Conservation (phyloP, 1,140 invertebrate species). For the Eupristina koningsbergeri region DNA sequence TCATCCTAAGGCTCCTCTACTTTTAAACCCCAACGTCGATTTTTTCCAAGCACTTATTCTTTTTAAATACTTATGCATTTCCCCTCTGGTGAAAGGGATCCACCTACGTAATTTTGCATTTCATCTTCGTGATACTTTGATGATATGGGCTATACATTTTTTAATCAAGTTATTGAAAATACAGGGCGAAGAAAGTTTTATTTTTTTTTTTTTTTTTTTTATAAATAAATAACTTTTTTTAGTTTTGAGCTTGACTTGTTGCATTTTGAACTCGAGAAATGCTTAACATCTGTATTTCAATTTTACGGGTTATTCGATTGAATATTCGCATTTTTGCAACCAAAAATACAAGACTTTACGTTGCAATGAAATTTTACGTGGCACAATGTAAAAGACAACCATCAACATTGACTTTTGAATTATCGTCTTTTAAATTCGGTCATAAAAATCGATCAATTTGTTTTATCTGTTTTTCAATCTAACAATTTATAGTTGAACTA, state of each 20-base stretch:
- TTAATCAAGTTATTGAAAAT: slow-evolving; percentile 25
- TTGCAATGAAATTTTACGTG: too few relatives aligned
- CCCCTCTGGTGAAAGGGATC: too few relatives aligned
- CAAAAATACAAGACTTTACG: too few relatives aligned
- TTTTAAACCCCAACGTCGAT: neutral
- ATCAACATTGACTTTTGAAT: too few relatives aligned
- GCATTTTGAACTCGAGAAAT: neutral
- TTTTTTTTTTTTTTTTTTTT: neutral
- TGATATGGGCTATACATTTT: neutral
- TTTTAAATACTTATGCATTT: neutral
- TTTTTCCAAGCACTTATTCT: slow-evolving; percentile 23
- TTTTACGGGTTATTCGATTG: neutral
- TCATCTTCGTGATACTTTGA: slow-evolving; percentile 21
- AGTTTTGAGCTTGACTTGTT: neutral
- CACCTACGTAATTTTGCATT: too few relatives aligned
- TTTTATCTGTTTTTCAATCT: too few relatives aligned
- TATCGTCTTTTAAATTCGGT: too few relatives aligned
- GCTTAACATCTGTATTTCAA: neutral
- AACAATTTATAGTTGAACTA: too few relatives aligned
- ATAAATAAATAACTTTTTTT: neutral
- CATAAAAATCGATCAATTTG: too few relatives aligned
- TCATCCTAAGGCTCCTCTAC: slow-evolving; percentile 20
- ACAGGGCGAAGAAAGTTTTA: neutral
- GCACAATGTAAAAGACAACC: too few relatives aligned
- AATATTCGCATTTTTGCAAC: neutral